Conservation (phyloP, 1,140 invertebrate species). For the Zaprionus nigranus region DNA sequence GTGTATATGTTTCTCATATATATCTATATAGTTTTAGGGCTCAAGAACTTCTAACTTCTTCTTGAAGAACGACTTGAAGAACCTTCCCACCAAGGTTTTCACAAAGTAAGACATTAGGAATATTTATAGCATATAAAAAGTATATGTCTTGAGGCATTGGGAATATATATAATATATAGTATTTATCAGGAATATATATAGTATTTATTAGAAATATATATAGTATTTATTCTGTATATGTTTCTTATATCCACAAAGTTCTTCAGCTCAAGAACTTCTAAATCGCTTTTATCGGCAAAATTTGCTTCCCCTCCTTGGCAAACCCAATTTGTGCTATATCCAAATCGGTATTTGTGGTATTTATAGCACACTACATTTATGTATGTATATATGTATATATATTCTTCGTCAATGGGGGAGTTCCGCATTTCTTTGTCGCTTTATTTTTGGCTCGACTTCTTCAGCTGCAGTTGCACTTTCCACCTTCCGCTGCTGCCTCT, state of each 20-base stretch:
- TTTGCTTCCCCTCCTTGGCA: neutral
- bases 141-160: neutral
- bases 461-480: conserved; percentile 34
- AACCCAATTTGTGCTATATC: conserved; percentile 3
- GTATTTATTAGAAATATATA: too few species aligned
- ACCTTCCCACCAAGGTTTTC: neutral
- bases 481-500: conserved; percentile 11
- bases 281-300: neutral
- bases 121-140: neutral
- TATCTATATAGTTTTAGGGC: too few species aligned
- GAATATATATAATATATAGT: neutral
- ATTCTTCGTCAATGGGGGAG: neutral
- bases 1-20: too few species aligned
- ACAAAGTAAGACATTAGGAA: neutral
- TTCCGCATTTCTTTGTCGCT: conserved; percentile 5
- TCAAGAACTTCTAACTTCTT: too few species aligned
- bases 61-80: too few species aligned
- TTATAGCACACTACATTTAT: neutral
- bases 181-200: too few species aligned
- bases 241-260: too few species aligned
- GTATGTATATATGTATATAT: neutral
- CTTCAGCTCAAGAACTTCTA: too few species aligned
- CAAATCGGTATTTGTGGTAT: conserved; percentile 1
- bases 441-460: conserved; percentile 19
- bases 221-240: too few species aligned